phyloP scores from a whole-genome alignment of 1,140 invertebrate genomes.

The Procambarus clarkii region DNA sequence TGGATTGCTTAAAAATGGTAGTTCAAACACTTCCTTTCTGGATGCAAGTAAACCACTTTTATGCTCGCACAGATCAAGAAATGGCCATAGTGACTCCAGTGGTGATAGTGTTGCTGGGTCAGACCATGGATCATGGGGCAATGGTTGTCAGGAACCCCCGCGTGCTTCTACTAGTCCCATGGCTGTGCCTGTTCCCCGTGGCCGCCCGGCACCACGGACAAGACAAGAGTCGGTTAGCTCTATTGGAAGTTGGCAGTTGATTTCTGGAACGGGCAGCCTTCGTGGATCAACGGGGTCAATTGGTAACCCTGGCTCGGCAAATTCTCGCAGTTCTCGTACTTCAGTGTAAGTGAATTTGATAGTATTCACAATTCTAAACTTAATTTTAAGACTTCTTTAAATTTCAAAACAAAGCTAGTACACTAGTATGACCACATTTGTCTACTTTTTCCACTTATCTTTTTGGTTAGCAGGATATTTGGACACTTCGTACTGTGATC shows the following conservation, averaged over 20 bases:
- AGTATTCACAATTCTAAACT: background rate
- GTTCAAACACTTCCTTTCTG: constrained; percentile 20
- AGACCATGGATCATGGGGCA: constrained; percentile 12
- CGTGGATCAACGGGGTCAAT: constrained; percentile 77
- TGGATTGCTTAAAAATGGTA: constrained; percentile 34
- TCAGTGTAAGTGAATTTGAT: constrained; percentile 64
- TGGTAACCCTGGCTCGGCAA: constrained; percentile 51
- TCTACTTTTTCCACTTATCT: background rate
- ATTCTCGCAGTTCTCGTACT: constrained; percentile 69
- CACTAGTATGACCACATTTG: background rate
- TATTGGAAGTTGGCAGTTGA: constrained; percentile 81
- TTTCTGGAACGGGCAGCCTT: constrained; percentile 82
- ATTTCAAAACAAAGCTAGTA: background rate
- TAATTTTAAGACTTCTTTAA: background rate
- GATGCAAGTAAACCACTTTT: background rate
- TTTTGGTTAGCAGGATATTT: background rate
- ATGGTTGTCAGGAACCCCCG: background rate
- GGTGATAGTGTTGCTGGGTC: constrained; percentile 28
- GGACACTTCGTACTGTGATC: too few relatives aligned
- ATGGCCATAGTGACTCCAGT: constrained; percentile 53
- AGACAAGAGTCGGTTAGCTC: constrained; percentile 56
- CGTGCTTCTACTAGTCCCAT: constrained; percentile 56
- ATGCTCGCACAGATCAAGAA: constrained; percentile 9
- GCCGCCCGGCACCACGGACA: constrained; percentile 4
- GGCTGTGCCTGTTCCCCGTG: constrained; percentile 45